These are phyloP conservation scores for Columba guinea DNA, from an alignment of 2,797 vertebrate genomes.

Conservation along the genomic window DNA sequence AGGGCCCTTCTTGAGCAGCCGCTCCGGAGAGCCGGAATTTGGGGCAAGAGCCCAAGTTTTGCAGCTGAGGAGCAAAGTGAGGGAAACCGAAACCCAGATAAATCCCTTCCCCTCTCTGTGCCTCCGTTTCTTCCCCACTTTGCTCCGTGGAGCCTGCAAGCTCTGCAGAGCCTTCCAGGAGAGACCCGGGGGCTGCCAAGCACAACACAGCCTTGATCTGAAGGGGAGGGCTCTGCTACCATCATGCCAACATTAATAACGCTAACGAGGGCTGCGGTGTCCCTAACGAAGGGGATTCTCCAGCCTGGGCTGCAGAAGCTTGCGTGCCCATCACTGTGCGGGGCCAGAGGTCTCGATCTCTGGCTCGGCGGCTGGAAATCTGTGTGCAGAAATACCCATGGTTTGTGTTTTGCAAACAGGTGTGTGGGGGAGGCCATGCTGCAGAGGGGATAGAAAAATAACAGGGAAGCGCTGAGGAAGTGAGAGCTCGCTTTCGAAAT, in stretches of 20 bases:
- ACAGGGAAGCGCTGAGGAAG: neutral
- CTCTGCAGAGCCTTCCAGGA: neutral
- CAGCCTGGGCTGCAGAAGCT: neutral
- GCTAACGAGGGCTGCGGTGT: neutral
- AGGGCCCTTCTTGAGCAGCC: neutral
- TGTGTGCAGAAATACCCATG: neutral
- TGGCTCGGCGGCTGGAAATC: neutral
- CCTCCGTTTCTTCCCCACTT: neutral
- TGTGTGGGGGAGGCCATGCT: neutral
- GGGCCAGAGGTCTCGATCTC: neutral
- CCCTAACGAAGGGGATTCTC: neutral
- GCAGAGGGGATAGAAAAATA: neutral
- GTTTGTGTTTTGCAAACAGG: neutral
- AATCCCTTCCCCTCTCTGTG: neutral
- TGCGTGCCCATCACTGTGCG: neutral
- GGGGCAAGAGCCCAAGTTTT: neutral
- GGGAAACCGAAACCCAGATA: neutral
- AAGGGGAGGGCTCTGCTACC: neutral
- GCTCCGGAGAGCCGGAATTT: neutral
- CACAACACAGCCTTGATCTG: neutral
- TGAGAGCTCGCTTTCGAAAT: neutral
- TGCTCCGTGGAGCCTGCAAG: neutral
- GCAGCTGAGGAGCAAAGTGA: neutral
- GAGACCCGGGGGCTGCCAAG: neutral
- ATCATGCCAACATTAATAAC: neutral